These are phyloP conservation scores for Blastomussa wellsi DNA, from an alignment of 92 coral and sea anemone genomes.

Conservation along the genomic window DNA sequence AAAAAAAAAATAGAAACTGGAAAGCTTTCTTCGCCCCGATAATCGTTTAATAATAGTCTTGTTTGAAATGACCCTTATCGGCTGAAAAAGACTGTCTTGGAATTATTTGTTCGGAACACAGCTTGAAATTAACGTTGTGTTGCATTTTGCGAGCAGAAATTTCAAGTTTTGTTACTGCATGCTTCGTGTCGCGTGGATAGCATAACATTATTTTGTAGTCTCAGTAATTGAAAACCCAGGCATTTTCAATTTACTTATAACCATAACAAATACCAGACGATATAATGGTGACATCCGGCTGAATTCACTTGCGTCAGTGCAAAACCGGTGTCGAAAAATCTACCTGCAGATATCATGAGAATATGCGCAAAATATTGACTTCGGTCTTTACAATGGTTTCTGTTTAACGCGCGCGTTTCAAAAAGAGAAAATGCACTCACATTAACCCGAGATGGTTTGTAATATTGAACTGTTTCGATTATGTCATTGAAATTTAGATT, in stretches of 20 bases:
- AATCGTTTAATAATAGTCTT: neutral
- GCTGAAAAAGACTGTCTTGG: neutral
- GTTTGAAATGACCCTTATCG: neutral
- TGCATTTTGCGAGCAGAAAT: neutral
- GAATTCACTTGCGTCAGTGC: conserved; percentile 29
- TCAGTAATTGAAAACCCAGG: conserved; percentile 56
- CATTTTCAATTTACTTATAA: conserved; percentile 51
- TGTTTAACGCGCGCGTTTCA: neutral
- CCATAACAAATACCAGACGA: conserved; percentile 57
- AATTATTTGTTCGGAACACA: neutral
- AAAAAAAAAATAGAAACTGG: neutral
- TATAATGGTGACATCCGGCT: conserved; percentile 44
- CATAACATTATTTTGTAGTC: conserved; percentile 11
- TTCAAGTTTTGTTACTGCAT: neutral
- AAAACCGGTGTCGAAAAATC: neutral
- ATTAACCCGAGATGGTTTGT: neutral
- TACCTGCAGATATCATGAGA: neutral
- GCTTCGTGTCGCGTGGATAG: conserved; percentile 36
- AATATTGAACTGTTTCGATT: conserved; percentile 16
- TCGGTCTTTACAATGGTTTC: neutral
- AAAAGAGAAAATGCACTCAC: neutral
- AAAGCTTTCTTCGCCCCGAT: neutral
- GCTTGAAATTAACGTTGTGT: neutral
- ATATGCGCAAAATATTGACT: neutral
- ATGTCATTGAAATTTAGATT: conserved; percentile 23